phyloP scores from a whole-genome alignment of 2,797 vertebrate species.

The Vespertilio murinus region DNA sequence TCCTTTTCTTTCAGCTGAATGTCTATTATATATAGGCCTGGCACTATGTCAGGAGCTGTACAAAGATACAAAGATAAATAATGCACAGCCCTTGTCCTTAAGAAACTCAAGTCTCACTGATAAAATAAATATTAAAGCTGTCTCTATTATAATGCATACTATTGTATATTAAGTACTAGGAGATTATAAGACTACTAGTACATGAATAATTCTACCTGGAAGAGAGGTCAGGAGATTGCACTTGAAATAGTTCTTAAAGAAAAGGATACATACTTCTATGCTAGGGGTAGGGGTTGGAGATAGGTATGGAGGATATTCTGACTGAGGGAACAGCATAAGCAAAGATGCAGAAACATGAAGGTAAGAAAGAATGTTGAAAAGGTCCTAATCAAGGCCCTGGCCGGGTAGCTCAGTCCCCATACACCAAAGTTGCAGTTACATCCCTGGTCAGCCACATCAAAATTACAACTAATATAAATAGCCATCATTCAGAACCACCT shows the following conservation, averaged over 20 bases:
- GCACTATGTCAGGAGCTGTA: not conserved
- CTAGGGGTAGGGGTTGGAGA: not conserved
- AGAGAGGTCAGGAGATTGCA: not conserved
- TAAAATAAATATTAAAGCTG: slow-evolving; percentile 30
- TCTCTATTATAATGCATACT: not conserved
- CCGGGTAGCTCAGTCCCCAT: not conserved
- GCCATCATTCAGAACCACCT: too few relatives aligned
- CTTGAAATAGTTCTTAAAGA: not conserved
- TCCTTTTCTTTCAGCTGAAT: slow-evolving; percentile 19
- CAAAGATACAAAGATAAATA: slow-evolving; percentile 24
- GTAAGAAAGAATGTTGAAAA: not conserved
- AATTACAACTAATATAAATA: too few relatives aligned
- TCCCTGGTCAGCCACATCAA: not conserved
- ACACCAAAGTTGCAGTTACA: not conserved
- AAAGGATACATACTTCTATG: not conserved
- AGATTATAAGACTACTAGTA: not conserved
- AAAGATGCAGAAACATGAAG: not conserved
- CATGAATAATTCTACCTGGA: slow-evolving; percentile 10
- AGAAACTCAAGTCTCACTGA: not conserved
- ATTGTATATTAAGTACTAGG: not conserved
- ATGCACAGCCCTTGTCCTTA: not conserved
- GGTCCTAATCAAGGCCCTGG: not conserved
- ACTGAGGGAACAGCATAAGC: not conserved
- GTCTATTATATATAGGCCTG: not conserved
- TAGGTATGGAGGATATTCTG: not conserved